Conservation (phyloP, 2,797 vertebrate genomes). For the Amphiprion clarkii region DNA sequence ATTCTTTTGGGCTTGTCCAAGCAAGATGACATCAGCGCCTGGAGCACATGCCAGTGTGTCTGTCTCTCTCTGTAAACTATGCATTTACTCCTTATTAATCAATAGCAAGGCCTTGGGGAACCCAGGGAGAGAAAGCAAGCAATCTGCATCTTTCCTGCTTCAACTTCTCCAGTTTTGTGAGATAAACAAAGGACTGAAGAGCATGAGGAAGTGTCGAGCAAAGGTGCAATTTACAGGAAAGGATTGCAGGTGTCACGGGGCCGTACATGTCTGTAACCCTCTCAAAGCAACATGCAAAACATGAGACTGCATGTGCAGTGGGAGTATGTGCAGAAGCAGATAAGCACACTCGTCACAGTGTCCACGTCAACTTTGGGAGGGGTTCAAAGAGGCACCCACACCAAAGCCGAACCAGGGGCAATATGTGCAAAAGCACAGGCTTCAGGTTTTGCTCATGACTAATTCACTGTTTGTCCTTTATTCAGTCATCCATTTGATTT, state of each 20-base stretch:
- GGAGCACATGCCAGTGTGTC: constrained; percentile 22
- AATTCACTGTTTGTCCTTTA: constrained; percentile 29
- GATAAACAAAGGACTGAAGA: background rate
- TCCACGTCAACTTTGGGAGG: constrained; percentile 29
- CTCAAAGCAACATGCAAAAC: constrained; percentile 26
- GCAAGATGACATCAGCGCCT: constrained; percentile 56
- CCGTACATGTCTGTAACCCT: background rate
- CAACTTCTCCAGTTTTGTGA: background rate
- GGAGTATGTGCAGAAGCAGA: constrained; percentile 49
- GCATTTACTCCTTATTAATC: constrained; percentile 8
- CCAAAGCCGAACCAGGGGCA: constrained; percentile 6
- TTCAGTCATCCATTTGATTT: constrained; percentile 31
- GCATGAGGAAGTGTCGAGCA: background rate
- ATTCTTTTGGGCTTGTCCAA: constrained; percentile 60
- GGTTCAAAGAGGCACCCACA: constrained; percentile 21
- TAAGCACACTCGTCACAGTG: constrained; percentile 50
- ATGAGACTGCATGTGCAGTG: constrained; percentile 32
- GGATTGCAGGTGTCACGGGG: background rate
- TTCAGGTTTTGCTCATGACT: constrained; percentile 26
- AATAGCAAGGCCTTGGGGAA: background rate
- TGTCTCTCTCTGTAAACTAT: constrained; percentile 8
- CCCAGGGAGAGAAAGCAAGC: background rate
- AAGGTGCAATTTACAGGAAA: background rate
- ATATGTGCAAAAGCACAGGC: background rate
- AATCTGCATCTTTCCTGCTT: background rate